phyloP scores from a whole-genome alignment of 35 echinoderm and acorn worm genomes.

The Ophioderma brevispina region DNA sequence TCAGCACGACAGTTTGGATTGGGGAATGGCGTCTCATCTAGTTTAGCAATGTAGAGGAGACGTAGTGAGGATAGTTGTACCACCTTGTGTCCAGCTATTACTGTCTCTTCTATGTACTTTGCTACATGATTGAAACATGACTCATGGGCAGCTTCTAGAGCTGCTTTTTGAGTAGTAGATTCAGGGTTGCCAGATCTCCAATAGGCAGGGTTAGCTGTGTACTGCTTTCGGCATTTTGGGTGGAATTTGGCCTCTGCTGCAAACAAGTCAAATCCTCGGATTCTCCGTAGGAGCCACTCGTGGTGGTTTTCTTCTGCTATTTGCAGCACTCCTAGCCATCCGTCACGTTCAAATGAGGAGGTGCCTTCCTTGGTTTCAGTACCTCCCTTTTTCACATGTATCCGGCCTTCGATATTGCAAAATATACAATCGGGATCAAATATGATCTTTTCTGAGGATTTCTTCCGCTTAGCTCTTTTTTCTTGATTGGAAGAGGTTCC shows the following conservation, averaged over 20 bases:
- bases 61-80: not conserved
- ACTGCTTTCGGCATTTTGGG: not conserved
- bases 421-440: no score
- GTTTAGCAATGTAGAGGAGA: not conserved
- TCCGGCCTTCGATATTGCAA: no score
- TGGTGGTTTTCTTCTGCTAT: no score
- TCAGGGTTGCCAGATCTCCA: not conserved
- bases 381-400: no score
- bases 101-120: not conserved
- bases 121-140: not conserved
- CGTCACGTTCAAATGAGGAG: no score
- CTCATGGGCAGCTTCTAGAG: not conserved
- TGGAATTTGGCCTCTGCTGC: not conserved
- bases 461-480: no score
- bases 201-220: not conserved
- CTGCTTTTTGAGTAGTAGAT: not conserved
- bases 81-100: not conserved
- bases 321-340: no score
- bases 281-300: no score
- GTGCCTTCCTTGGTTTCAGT: no score
- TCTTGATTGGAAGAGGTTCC: no score
- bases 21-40: not conserved
- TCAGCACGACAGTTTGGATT: not conserved
- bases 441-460: no score
- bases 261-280: no score